Base-by-base conservation (phyloP, 2,888 invertebrate species). In the Diaphora mendica region DNA sequence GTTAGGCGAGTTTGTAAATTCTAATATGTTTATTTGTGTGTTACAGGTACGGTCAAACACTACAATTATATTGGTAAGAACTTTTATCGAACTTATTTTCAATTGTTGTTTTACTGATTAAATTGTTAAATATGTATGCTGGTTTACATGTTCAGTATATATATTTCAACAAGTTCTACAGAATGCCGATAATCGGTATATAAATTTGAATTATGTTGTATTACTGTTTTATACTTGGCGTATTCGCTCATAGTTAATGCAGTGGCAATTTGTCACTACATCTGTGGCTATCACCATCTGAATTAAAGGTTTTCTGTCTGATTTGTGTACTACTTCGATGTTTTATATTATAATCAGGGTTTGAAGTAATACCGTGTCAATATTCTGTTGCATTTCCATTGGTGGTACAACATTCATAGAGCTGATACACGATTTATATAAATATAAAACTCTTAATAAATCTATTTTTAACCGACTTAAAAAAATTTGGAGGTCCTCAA, bases 221-320 rank as follows among this genome's bases (percentile, higher is more conserved):
- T 79, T 81, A 70, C 79, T 83, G 77, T 35, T 0, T 11, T 51
- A 9, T 2, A 42, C 68, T 70, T 85, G 89, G 88, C 89, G 87
- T 84, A 87, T 76, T 66, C n/a, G 7, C 78, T 88, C 89, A 91
- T 93, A 89, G 89, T 90, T 92, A 89, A 93, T 93, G 88, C 90
- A 92, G 84, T 80, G 79, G 83, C 90, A 91, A 93, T 91, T 89
- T 90, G 90, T 90, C 88, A 87, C 79, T 71, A 84, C 83, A 86
- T 87, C 84, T 82, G 86, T 72, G 71, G 71, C 71, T 77, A 59
- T 73, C 73, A 70, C 76, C 59, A 77, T 66, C 68, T 72, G 70
- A 70, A 82, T 81, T 81, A 51, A 70, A 82, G 84, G 66, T 81
- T 79, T 84, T 84, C 81, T 79, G 73, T 48, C 48, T 77, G 74